Evolutionary conservation across 2,888 invertebrate genomes (phyloP), one percentile per base, ranked within the genome.

Genomic region (Ganaspis brasiliensis): DNA sequence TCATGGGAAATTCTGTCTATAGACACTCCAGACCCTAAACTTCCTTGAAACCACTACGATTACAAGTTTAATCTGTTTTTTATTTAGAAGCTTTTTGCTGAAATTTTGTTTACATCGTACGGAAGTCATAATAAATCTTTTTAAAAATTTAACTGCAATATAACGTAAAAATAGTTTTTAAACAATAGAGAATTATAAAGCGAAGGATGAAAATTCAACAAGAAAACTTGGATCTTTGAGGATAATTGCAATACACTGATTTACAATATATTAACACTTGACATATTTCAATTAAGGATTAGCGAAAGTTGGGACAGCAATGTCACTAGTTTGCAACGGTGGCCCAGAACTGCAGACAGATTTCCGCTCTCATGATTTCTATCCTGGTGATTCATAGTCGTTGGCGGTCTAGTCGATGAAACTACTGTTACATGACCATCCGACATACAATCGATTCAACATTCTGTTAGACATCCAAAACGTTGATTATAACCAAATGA

Each of bases 321-420:
- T 67, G 67, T 49, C 67, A 72, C 61, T 61, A 77, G 71, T 73
- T 74, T 72, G 63, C 49, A 74, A 77, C 74, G 76, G 77, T 77
- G 76, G 72, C 77, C 79, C 76, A 79, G 74, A 77, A 77, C 77
- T 70, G 77, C 72, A 77, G 77, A 79, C 79, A 79, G 76, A 74
- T 72, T 72, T 72, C 72, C 72, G 72, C 72, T 72, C 37, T 72
- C 72, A 72, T 56, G 56, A 67, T 67, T 67, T 67, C 67, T 67
- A 24, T 24, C 40, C 67, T 26, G 1, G 72, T 72, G 72, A 72
- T 72, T 72, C 72, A 72, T 72, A 72, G 72, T 55, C 19, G 3
- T 72, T 52, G 35, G 55, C 6, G 72, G 72, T 72, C 55, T n/a
- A 72, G 55, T 72, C 72, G 72, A 72, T 72, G 72, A 72, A 72